phyloP scores from a whole-genome alignment of 2,888 invertebrate genomes.

The Volucella inflata region DNA sequence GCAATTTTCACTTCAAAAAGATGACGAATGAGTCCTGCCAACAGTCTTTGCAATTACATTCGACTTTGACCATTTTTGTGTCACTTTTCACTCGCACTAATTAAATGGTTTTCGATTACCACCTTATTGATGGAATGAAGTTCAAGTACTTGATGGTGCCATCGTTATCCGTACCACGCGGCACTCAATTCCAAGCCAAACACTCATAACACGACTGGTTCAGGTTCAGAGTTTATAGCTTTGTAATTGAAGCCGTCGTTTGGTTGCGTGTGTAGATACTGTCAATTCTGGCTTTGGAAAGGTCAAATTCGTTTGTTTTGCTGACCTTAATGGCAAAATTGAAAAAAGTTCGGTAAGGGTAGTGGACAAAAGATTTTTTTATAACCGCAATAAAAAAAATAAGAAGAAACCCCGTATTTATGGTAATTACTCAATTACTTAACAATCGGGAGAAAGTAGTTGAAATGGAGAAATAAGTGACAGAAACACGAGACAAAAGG shows the following conservation, averaged over 20 bases:
- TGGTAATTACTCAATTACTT: constrained; percentile 26
- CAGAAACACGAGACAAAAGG: background rate
- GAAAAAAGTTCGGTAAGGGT: no score
- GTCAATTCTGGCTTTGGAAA: background rate
- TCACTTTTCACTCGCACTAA: background rate
- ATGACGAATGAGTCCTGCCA: no score
- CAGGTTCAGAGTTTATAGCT: no score
- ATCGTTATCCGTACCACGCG: no score
- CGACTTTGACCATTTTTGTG: background rate
- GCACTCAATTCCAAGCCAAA: no score
- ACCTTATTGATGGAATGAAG: background rate
- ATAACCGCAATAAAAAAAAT: background rate
- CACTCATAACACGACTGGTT: no score
- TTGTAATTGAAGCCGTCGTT: no score
- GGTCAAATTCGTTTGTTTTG: constrained; percentile 49
- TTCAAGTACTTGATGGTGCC: no score
- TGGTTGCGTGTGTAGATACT: no score
- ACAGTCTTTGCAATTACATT: no score
- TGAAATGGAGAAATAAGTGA: background rate
- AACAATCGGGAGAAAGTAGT: no score
- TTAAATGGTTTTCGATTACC: background rate
- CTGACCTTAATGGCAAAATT: constrained; percentile 9
- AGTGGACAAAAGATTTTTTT: constrained; percentile 2
- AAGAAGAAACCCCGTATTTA: background rate
- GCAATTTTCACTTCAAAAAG: no score